phyloP scores from a whole-genome alignment of 2,797 vertebrate genomes.

The Mustela erminea region DNA sequence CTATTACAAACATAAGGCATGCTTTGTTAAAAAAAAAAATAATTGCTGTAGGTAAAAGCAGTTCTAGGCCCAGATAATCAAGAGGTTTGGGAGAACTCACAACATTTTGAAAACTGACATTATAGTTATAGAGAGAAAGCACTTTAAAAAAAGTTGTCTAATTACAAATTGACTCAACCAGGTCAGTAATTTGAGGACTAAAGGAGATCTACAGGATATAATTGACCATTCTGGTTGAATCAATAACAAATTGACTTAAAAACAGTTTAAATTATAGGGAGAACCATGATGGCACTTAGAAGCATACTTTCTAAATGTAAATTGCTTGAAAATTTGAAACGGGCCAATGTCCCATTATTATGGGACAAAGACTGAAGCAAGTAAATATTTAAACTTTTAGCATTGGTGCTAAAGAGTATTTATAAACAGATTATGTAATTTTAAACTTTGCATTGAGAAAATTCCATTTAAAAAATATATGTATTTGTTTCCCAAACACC shows the following conservation, averaged over 20 bases:
- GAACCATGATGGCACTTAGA: conserved; percentile 52
- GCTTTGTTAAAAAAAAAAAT: conserved; percentile 53
- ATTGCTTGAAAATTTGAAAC: conserved; percentile 66
- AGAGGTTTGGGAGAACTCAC: background rate
- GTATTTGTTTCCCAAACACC: background rate
- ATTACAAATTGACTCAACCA: conserved; percentile 79
- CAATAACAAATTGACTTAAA: conserved; percentile 77
- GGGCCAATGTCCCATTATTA: background rate
- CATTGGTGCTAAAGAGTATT: background rate
- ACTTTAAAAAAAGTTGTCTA: conserved; percentile 76
- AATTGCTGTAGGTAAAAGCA: conserved; percentile 30
- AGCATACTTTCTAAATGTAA: conserved; percentile 67
- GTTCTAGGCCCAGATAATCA: conserved; percentile 21
- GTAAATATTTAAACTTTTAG: conserved; percentile 62
- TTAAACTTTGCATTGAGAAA: background rate
- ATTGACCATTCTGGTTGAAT: conserved; percentile 75
- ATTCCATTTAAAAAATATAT: background rate
- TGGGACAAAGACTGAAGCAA: conserved; percentile 28
- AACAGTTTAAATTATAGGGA: conserved; percentile 71
- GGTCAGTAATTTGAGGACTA: conserved; percentile 76
- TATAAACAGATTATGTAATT: background rate
- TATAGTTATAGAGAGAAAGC: conserved; percentile 42
- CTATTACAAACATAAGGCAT: background rate
- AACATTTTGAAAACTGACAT: background rate
- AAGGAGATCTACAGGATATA: conserved; percentile 76